phyloP scores from a whole-genome alignment of 2,797 vertebrate species.

The Phoebastria nigripes region DNA sequence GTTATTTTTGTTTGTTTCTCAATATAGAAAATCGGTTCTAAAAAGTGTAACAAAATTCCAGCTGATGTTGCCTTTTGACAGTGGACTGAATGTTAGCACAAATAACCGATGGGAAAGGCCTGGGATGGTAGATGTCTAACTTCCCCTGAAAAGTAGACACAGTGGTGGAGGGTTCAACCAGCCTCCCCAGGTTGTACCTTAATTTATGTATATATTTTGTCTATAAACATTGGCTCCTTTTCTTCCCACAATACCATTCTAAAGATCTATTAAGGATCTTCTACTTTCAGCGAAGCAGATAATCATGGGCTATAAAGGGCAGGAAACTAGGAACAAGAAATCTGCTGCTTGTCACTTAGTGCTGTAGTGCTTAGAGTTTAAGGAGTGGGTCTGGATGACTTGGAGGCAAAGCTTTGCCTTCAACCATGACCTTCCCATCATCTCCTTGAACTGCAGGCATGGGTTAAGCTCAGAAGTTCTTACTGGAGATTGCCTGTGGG shows the following conservation, averaged over 20 bases:
- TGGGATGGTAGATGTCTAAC: neutral
- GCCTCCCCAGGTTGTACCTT: neutral
- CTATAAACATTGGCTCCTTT: neutral
- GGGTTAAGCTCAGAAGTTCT: neutral
- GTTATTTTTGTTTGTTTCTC: neutral
- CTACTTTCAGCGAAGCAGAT: neutral
- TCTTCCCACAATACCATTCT: neutral
- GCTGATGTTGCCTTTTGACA: neutral
- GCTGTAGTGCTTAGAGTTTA: neutral
- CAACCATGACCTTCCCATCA: neutral
- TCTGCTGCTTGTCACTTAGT: neutral
- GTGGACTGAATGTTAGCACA: fast-evolving
- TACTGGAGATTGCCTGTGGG: neutral
- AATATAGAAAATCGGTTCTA: neutral
- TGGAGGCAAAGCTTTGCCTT: neutral
- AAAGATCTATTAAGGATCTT: neutral
- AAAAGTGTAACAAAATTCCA: neutral
- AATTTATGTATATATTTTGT: neutral
- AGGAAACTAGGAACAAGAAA: neutral
- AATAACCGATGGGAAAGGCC: neutral
- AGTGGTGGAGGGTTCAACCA: neutral
- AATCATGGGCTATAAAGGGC: neutral
- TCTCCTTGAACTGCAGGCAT: neutral
- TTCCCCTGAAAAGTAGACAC: neutral
- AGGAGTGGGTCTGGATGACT: neutral